phyloP scores from a whole-genome alignment of 2,113 vertebrate genomes.

The Rhinopithecus roxellana region DNA sequence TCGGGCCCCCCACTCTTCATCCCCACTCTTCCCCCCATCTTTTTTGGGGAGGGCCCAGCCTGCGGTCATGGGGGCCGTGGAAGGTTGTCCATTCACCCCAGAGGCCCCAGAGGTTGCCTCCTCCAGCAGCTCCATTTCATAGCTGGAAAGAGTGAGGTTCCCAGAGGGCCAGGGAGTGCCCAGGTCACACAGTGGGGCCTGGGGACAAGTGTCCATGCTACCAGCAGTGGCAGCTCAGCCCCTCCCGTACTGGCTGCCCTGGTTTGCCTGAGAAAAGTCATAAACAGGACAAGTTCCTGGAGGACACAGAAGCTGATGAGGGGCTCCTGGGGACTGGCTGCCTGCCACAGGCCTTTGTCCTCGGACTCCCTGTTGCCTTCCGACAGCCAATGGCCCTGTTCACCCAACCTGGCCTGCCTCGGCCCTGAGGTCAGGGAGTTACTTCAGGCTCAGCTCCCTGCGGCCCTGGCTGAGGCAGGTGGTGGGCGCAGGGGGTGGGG shows the following conservation, averaged over 20 bases:
- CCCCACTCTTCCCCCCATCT: too few relatives aligned
- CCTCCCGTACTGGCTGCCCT: background rate
- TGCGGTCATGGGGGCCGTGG: background rate
- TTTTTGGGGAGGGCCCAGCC: background rate
- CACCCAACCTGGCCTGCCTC: background rate
- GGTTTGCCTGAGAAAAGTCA: conserved; percentile 59
- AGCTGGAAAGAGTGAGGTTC: background rate
- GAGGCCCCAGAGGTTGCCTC: background rate
- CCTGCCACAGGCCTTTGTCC: background rate
- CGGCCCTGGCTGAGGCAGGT: background rate
- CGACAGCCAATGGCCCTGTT: background rate
- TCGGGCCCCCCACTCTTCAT: background rate
- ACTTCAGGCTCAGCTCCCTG: background rate
- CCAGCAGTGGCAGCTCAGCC: background rate
- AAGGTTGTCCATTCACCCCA: too few relatives aligned
- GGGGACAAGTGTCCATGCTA: background rate
- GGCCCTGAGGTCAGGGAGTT: background rate
- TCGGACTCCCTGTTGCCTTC: background rate
- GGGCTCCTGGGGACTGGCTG: rapidly evolving
- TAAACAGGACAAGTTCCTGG: background rate
- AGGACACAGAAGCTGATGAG: background rate
- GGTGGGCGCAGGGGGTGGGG: too few relatives aligned
- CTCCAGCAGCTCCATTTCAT: background rate
- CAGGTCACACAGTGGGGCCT: background rate
- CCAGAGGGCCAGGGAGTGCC: background rate